These are phyloP conservation scores for Drosophila kambysellisi DNA, from an alignment of 2,888 invertebrate species.

Conservation along the genomic window DNA sequence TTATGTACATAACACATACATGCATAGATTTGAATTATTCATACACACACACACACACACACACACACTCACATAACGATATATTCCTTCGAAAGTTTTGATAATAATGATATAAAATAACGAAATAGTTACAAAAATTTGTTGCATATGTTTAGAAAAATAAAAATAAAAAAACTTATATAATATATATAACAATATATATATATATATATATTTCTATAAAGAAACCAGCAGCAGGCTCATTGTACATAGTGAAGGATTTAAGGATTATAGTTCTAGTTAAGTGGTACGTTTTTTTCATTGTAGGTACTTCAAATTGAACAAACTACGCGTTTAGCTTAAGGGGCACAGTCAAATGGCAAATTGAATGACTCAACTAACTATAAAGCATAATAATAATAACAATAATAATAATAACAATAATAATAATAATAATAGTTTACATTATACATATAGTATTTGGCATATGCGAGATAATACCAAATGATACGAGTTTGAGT, in stretches of 20 bases:
- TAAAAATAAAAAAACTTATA: neutral
- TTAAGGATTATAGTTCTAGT: slow-evolving; percentile 24
- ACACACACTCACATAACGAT: slow-evolving; percentile 9
- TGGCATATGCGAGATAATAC: slow-evolving; percentile 18
- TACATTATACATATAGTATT: slow-evolving; percentile 16
- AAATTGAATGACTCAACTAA: slow-evolving; percentile 58
- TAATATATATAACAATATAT: neutral
- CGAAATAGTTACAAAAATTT: slow-evolving; percentile 33
- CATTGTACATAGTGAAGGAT: slow-evolving; percentile 36
- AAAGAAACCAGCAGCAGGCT: slow-evolving; percentile 20
- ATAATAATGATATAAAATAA: slow-evolving; percentile 24
- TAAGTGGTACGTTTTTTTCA: slow-evolving; percentile 37
- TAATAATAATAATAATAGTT: slow-evolving; percentile 12
- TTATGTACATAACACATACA: slow-evolving; percentile 22
- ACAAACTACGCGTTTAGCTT: slow-evolving; percentile 26
- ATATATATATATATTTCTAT: neutral
- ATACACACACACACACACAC: slow-evolving; percentile 5
- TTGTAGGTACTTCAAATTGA: slow-evolving; percentile 15
- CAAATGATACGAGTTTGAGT: neutral
- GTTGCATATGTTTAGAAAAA: slow-evolving; percentile 59
- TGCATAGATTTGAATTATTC: slow-evolving; percentile 19
- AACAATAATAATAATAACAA: slow-evolving; percentile 4
- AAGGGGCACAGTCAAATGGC: slow-evolving; percentile 46
- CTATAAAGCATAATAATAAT: slow-evolving; percentile 20
- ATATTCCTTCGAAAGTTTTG: slow-evolving; percentile 26